Base-by-base conservation (phyloP, 2,113 vertebrate genomes). In the Argyrosomus japonicus region DNA sequence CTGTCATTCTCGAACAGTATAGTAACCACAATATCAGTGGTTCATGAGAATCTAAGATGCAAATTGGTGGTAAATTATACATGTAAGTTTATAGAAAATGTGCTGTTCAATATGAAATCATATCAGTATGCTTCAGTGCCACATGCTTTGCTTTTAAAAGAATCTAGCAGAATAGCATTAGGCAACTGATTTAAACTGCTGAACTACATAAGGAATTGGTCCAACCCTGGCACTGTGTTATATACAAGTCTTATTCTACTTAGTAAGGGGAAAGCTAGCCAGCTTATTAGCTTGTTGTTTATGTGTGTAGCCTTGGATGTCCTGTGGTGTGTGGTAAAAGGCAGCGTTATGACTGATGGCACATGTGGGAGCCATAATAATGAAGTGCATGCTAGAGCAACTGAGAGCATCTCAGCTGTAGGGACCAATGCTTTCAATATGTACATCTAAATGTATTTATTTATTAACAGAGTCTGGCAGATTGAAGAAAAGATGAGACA, bases 351-450 rank as follows among this genome's bases (percentile, higher is more conserved):
- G 63, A 87, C 56, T 75, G 77, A 90, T 68, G 68, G 73, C 29
- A 32, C 84, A 58, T 40, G 60, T 36, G 77, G 76, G 86, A 88
- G 77, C 69, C 61, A 84, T 87, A 84, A 81, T 71, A 79, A 79
- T 86, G 21, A 87, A 80, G 73, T 57, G 36, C 74, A 80, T 11
- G 29, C 36, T 47, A 0, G 21, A 56, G 56, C 51, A 77, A 62
- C 43, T 64, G 75, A 82, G 86, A 80, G 65, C 75, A 25, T 69
- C 25, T 50, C 61, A 63, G 72, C 79, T 47, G 43, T 23, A 36
- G 61, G 69, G 57, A 64, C 68, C 29, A 27, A 76, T 32, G 10
- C 57, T 54, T 80, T 53, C 36, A 68, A 53, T 32, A 73, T 79
- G 85, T 68, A 60, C 17, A 77, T 18, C n/a, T 54, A 36, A 48